These are phyloP conservation scores for Parotocinclus haroldoi DNA, from an alignment of 2,797 vertebrate species.

Conservation along the genomic window DNA sequence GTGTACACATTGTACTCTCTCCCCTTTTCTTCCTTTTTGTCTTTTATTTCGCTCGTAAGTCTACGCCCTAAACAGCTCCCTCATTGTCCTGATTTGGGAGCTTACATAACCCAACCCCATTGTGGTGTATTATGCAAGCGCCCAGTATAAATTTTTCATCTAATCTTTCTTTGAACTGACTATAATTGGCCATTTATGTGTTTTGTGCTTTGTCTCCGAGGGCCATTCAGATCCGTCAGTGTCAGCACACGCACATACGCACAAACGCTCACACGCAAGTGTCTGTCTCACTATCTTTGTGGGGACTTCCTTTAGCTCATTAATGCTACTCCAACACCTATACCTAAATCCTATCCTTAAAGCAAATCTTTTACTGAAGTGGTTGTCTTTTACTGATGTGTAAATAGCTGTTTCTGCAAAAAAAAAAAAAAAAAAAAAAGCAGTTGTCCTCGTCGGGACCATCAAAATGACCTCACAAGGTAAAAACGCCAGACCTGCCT, in stretches of 20 bases:
- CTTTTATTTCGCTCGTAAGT: conserved; percentile 3
- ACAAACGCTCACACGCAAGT: not conserved
- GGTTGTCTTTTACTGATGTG: too few species aligned
- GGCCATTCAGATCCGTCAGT: conserved; percentile 47
- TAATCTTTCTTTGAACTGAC: conserved; percentile 59
- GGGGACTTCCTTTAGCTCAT: too few species aligned
- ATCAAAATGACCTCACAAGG: too few species aligned
- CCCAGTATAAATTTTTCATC: conserved; percentile 63
- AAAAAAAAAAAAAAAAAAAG: too few species aligned
- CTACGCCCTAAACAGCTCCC: conserved; percentile 51
- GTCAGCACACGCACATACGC: conserved; percentile 5
- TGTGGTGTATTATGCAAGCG: conserved; percentile 55
- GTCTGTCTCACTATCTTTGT: too few species aligned
- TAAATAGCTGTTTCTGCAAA: too few species aligned
- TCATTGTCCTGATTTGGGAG: conserved; percentile 48
- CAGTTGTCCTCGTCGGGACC: too few species aligned
- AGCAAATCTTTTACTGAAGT: too few species aligned
- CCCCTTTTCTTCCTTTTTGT: not conserved
- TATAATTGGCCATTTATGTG: conserved; percentile 67
- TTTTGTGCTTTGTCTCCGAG: conserved; percentile 57
- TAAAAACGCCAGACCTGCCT: not conserved
- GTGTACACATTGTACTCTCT: not conserved
- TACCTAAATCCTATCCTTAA: too few species aligned
- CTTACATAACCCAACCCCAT: conserved; percentile 61
- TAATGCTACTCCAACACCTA: too few species aligned